Conservation (phyloP, 1,140 invertebrate species). For the Anadara kagoshimensis region DNA sequence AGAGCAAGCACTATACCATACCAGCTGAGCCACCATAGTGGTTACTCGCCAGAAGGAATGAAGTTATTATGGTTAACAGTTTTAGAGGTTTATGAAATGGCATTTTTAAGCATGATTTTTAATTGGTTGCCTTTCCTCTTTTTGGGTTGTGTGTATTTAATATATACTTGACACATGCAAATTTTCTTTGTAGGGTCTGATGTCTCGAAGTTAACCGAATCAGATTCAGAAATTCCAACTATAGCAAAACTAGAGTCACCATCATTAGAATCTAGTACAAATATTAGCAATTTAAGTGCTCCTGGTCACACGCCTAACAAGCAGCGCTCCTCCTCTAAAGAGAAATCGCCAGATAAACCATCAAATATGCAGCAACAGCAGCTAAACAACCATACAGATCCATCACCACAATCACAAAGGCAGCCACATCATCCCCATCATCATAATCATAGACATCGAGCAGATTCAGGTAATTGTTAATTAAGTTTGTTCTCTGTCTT, state of each 20-base stretch:
- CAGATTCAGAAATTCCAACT: background rate
- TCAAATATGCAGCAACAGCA: slow-evolving; percentile 22
- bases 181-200: slow-evolving; percentile 1
- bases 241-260: too few species aligned
- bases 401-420: slow-evolving; percentile 22
- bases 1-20: too few species aligned
- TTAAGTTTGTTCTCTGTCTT: too few species aligned
- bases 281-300: too few species aligned
- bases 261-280: too few species aligned
- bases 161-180: background rate
- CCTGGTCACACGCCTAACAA: background rate
- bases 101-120: too few species aligned
- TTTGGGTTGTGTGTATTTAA: too few species aligned
- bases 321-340: background rate
- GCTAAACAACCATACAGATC: background rate
- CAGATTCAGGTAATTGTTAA: slow-evolving; percentile 26
- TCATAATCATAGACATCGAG: slow-evolving; percentile 26
- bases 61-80: too few species aligned
- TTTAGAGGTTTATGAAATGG: too few species aligned
- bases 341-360: slow-evolving; percentile 6
- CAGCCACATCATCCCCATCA: slow-evolving; percentile 12
- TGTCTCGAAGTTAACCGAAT: background rate
- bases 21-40: too few species aligned
- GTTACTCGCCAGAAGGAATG: too few species aligned
- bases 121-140: too few species aligned